Percentiles rank a stretch among this genome's conserved stretches.
These are phyloP conservation scores for Ptychochromis oligacanthus DNA, from an alignment of 2,113 vertebrate species.

Conservation along the genomic window DNA sequence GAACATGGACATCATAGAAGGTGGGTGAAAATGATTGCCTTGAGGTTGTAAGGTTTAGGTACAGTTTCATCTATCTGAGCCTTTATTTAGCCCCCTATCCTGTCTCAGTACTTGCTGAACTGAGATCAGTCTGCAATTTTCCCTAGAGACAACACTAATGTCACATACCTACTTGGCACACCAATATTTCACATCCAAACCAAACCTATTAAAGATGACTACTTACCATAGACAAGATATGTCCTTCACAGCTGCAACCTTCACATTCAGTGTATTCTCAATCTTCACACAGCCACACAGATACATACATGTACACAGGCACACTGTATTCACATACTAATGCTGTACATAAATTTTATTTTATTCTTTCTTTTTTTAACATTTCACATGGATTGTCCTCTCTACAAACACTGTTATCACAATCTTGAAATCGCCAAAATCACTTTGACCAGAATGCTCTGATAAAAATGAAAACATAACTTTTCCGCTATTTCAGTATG, in stretches of 20 bases:
- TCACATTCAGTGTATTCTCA: slow-evolving; percentile 77
- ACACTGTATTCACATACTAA: neutral
- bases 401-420: slow-evolving; percentile 39
- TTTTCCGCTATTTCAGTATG: neutral
- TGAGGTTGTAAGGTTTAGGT: slow-evolving; percentile 68
- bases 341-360: slow-evolving; percentile 63
- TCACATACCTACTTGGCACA: slow-evolving; percentile 88
- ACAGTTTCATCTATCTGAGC: slow-evolving; percentile 79
- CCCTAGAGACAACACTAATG: slow-evolving; percentile 93
- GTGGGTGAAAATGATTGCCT: slow-evolving; percentile 65
- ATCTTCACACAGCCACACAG: slow-evolving; percentile 46
- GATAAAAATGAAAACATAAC: neutral
- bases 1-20: slow-evolving; percentile 52
- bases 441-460: neutral
- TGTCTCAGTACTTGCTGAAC: slow-evolving; percentile 76
- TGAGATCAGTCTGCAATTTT: slow-evolving; percentile 86
- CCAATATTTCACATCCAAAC: slow-evolving; percentile 94
- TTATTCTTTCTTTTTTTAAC: slow-evolving; percentile 57
- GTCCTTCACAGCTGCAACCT: slow-evolving; percentile 95
- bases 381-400: slow-evolving; percentile 53
- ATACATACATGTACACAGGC: slow-evolving; percentile 31
- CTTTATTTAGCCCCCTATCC: slow-evolving; percentile 82
- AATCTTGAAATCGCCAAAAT: slow-evolving; percentile 69
- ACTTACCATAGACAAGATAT: slow-evolving; percentile 92
- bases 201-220: slow-evolving; percentile 97